phyloP scores from a whole-genome alignment of 2,888 invertebrate species.

The Candidula unifasciata region DNA sequence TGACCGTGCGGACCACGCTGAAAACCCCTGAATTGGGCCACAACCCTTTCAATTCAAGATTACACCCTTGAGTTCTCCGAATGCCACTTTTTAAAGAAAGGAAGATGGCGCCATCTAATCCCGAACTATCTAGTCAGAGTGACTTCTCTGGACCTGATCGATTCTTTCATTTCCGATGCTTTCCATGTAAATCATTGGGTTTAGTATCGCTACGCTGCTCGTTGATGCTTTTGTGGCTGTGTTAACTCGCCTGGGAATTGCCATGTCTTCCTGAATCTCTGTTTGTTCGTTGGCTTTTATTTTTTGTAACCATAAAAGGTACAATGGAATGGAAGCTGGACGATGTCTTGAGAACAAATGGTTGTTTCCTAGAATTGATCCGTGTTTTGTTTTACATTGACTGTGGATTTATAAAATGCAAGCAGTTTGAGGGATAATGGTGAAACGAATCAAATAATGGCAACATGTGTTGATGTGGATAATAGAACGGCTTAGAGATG shows the following conservation, averaged over 20 bases:
- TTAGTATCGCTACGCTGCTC: constrained; percentile 2
- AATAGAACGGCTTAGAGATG: no score
- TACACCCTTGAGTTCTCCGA: background rate
- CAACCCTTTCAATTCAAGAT: background rate
- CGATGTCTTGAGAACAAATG: background rate
- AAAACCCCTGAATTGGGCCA: no score
- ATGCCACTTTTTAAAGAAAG: background rate
- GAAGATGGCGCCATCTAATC: background rate
- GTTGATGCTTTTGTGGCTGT: constrained; percentile 17
- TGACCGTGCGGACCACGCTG: no score
- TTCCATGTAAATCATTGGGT: constrained; percentile 18
- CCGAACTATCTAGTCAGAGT: background rate
- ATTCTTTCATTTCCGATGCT: constrained; percentile 21
- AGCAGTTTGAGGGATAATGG: no score
- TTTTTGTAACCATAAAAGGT: background rate
- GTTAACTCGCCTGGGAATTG: background rate
- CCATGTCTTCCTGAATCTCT: background rate
- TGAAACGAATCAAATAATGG: no score
- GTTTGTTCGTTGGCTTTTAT: background rate
- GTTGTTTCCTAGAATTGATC: background rate
- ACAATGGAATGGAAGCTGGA: background rate
- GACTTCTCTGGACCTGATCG: constrained; percentile 12
- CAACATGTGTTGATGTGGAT: no score
- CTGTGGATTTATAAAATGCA: no score
- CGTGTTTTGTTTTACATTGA: no score